phyloP scores from a whole-genome alignment of 2,113 vertebrate genomes.

The Chloropsis hardwickii region DNA sequence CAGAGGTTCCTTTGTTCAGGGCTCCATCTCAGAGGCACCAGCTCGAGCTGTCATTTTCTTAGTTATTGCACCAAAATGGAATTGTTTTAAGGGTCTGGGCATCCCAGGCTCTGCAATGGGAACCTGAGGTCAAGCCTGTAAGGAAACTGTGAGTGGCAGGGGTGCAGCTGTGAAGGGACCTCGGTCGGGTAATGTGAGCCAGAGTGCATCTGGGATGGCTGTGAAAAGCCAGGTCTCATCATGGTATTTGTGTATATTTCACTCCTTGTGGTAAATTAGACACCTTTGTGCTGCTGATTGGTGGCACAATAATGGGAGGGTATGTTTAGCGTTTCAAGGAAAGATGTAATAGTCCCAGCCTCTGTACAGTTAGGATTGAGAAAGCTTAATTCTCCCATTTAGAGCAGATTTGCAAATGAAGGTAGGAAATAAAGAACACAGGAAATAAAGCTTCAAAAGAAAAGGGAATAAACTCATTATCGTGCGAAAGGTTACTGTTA shows the following conservation, averaged over 20 bases:
- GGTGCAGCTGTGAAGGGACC: not conserved
- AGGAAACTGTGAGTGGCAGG: fast-evolving
- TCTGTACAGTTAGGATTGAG: not conserved
- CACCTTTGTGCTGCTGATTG: not conserved
- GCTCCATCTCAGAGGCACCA: not conserved
- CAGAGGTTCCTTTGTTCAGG: fast-evolving
- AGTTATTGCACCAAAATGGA: not conserved
- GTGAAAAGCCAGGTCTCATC: conserved; percentile 9
- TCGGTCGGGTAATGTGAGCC: fast-evolving
- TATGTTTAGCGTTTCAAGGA: conserved; percentile 12
- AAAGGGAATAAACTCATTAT: conserved; percentile 22
- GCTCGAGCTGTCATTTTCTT: not conserved
- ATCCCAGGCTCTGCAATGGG: not conserved
- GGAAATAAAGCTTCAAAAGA: conserved; percentile 53
- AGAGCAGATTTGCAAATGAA: conserved; percentile 27
- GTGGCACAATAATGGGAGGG: not conserved
- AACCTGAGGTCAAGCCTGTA: fast-evolving
- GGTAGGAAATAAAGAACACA: not conserved
- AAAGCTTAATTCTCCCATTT: conserved; percentile 46
- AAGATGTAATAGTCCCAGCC: conserved; percentile 7
- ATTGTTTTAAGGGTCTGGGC: not conserved
- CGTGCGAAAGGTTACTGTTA: conserved; percentile 55
- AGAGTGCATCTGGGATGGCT: not conserved
- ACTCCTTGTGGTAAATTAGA: not conserved
- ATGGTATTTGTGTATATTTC: not conserved